Conservation (phyloP, 2,113 vertebrate genomes). For the Trinectes maculatus region DNA sequence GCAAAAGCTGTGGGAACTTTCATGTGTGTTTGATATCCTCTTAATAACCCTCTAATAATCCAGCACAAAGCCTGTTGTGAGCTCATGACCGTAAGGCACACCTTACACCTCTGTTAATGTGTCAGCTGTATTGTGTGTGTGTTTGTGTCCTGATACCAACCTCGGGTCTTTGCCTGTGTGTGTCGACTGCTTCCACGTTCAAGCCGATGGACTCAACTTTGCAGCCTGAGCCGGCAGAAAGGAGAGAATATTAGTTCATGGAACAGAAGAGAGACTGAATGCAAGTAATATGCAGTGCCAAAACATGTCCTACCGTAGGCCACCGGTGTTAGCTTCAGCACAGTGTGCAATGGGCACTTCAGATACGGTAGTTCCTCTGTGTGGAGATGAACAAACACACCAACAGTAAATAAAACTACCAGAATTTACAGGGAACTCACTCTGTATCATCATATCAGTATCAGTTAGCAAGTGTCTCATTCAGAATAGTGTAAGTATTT, state of each 20-base stretch:
- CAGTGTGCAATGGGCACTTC: conserved; percentile 94
- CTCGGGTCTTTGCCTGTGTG: conserved; percentile 93
- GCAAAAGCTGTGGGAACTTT: no score
- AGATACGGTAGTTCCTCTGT: conserved; percentile 96
- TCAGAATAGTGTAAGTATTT: no score
- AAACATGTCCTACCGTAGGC: conserved; percentile 89
- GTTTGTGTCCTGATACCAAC: conserved; percentile 75
- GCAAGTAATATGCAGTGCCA: neutral
- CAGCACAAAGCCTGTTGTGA: neutral
- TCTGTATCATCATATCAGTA: no score
- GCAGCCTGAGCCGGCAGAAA: conserved; percentile 83
- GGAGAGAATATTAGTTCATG: neutral
- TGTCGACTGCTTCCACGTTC: conserved; percentile 94
- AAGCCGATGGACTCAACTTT: conserved; percentile 95
- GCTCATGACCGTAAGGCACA: neutral
- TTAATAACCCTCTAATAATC: no score
- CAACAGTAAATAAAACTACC: neutral
- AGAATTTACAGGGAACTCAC: no score
- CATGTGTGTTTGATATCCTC: no score
- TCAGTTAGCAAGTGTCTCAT: no score
- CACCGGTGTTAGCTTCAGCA: conserved; percentile 95
- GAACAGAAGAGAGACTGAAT: neutral
- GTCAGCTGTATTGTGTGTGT: neutral
- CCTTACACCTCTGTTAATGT: neutral
- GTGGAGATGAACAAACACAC: conserved; percentile 7